Evolutionary conservation across 2,888 invertebrate genomes (phyloP).

Genomic region (Ditylenchus weischeri): DNA sequence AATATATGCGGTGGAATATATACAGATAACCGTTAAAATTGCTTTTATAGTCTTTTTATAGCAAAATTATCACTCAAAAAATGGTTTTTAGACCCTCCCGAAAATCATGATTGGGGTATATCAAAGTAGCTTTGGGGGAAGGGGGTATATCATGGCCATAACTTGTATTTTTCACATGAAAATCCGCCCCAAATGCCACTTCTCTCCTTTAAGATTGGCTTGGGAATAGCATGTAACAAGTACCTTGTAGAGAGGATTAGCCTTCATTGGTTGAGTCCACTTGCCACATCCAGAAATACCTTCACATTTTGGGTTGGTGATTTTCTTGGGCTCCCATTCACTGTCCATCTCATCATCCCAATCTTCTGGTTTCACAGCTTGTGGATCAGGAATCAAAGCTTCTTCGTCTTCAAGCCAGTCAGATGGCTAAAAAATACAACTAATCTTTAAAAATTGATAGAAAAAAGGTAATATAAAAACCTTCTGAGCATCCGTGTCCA

Average conservation of each 20-base stretch:
- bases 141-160: too few relatives aligned
- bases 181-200: neutral
- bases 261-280: conserved; percentile 72
- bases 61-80: too few relatives aligned
- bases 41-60: too few relatives aligned
- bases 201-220: too few relatives aligned
- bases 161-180: neutral
- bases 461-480: neutral
- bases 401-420: conserved; percentile 77
- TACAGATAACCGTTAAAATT: too few relatives aligned
- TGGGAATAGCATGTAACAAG: neutral
- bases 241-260: conserved; percentile 65
- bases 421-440: conserved; percentile 30
- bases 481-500: conserved; percentile 58
- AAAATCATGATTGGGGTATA: too few relatives aligned
- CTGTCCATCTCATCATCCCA: conserved; percentile 81
- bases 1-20: too few relatives aligned
- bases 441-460: neutral
- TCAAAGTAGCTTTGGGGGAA: too few relatives aligned
- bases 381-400: conserved; percentile 77
- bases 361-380: conserved; percentile 73
- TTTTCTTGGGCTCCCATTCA: conserved; percentile 90
- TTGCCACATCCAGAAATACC: conserved; percentile 81
- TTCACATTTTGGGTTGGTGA: conserved; percentile 82
- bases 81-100: too few relatives aligned